These are phyloP conservation scores for Drosophila lacicola DNA, from an alignment of 2,888 invertebrate genomes.

Conservation along the genomic window DNA sequence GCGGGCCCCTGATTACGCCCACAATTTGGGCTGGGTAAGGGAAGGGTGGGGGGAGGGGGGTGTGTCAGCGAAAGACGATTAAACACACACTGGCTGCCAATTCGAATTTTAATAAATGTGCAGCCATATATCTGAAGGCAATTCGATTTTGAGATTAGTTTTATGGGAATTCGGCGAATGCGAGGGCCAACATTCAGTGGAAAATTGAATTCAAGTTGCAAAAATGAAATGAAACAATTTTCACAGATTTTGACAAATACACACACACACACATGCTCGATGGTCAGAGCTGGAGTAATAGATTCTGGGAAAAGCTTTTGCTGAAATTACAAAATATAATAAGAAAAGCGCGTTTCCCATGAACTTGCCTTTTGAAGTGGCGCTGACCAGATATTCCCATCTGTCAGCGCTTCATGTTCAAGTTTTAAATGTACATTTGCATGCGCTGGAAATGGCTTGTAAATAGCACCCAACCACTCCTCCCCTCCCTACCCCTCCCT, in stretches of 20 bases:
- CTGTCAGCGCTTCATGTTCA: neutral
- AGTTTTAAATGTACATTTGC: slow-evolving; percentile 8
- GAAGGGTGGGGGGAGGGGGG: neutral
- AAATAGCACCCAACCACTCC: neutral
- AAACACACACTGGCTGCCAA: slow-evolving; percentile 5
- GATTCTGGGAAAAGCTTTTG: too few relatives aligned
- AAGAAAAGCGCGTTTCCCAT: neutral
- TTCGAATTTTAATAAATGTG: slow-evolving; percentile 4
- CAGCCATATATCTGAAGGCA: slow-evolving; percentile 3
- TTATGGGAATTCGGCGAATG: neutral
- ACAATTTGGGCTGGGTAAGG: neutral
- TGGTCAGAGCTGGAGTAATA: too few relatives aligned
- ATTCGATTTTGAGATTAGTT: slow-evolving; percentile 2
- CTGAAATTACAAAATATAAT: neutral
- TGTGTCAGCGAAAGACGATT: neutral
- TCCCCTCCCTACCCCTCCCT: neutral
- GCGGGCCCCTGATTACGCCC: slow-evolving; percentile 66
- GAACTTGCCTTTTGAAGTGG: slow-evolving; percentile 5
- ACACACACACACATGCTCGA: too few relatives aligned
- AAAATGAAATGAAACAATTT: too few relatives aligned
- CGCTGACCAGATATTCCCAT: slow-evolving; percentile 8
- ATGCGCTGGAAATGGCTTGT: neutral
- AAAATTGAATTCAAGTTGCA: too few relatives aligned
- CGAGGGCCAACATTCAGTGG: too few relatives aligned
- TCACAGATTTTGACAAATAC: too few relatives aligned